Evolutionary conservation across 2,113 vertebrate species (phyloP).

Genomic region (Nyctereutes procyonoides): DNA sequence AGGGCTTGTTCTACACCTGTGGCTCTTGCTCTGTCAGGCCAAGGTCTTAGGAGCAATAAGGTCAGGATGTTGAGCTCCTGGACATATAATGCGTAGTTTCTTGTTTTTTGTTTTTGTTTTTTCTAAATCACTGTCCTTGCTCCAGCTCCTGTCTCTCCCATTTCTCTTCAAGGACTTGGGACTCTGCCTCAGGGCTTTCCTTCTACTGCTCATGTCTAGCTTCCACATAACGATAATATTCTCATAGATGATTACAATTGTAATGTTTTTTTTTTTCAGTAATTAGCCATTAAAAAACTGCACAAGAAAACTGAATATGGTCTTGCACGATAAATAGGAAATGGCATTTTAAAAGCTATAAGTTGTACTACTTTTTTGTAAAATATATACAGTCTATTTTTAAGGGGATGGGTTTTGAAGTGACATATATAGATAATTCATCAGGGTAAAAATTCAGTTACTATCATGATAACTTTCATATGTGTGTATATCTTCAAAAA

Average conservation of each 20-base stretch:
- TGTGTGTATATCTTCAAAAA: slow-evolving; percentile 26
- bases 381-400: slow-evolving; percentile 72
- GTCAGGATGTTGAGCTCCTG: neutral
- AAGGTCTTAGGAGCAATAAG: neutral
- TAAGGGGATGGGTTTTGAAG: slow-evolving; percentile 68
- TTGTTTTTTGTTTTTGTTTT: neutral
- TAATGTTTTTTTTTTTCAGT: slow-evolving; percentile 73
- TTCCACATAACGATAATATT: neutral
- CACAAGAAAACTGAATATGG: slow-evolving; percentile 73
- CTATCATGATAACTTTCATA: slow-evolving; percentile 65
- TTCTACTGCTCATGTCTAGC: neutral
- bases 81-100: neutral
- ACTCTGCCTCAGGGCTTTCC: neutral
- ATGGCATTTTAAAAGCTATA: slow-evolving; percentile 68
- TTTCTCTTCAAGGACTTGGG: neutral
- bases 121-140: neutral
- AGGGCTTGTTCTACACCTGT: neutral
- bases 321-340: slow-evolving; percentile 77
- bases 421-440: slow-evolving; percentile 52
- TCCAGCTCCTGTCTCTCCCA: neutral
- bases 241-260: slow-evolving; percentile 52
- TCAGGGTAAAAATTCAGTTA: slow-evolving; percentile 55
- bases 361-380: slow-evolving; percentile 71
- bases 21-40: neutral
- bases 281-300: slow-evolving; percentile 80